Base-by-base conservation (phyloP, 2,888 invertebrate species). In the Sericinus montela region DNA sequence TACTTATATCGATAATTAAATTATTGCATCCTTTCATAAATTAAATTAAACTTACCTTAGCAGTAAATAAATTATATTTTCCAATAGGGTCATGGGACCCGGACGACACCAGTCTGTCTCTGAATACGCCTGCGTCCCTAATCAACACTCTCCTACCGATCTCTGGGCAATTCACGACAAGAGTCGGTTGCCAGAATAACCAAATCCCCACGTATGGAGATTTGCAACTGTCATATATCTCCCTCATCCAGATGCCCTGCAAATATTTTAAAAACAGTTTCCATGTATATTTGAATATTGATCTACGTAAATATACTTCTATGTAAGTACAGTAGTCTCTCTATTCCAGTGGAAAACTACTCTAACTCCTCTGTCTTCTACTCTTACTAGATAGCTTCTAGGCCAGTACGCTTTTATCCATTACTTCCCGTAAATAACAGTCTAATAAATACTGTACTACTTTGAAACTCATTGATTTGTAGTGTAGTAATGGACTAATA, bases 171-270 rank as follows among this genome's bases (percentile, higher is more conserved):
- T 71, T 72, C 36, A 80, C 52, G 9, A 80, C 55, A 36, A 80
- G 63, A 0, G 66, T 74, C 5, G 76, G 79, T 7, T 66, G 54
- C 73, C 78, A 74, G 57, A 80, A 72, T 43, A 67, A 35, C 79
- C 79, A 80, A 16, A 77, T 70, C 0, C 80, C 80, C 0, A 72
- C 53, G 54, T 78, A 76, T 0, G 77, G 75, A 0, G 59, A 15
- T 0, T 59, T 45, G 56, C 64, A 69, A 3, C 62, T 51, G 0
- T 56, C 45, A 58, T 75, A 75, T 0, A 71, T 1, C n/a, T 59
- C 46, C 0, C 63, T 59, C 58, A 79, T 59, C 73, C 73, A 79
- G 35, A 56, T 3, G 1, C 60, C 52, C 78, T 74, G 61, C 0
- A 0, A 53, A 60, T 23, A 28, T 11, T 16, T 5, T 14, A 19